These are phyloP conservation scores for Arnoldichthys spilopterus DNA, from an alignment of 2,797 vertebrate species.

Conservation along the genomic window DNA sequence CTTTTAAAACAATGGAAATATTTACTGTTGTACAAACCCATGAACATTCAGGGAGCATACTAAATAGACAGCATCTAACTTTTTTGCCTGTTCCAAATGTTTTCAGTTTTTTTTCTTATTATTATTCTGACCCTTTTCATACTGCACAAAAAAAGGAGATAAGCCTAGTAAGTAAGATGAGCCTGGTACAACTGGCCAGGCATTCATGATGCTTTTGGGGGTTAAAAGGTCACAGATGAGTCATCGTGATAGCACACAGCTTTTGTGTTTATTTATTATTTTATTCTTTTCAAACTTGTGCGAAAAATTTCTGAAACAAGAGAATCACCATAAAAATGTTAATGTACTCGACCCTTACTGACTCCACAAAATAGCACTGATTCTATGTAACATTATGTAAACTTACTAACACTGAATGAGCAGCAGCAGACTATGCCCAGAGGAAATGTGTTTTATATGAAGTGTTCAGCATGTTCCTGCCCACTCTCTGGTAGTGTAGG, in stretches of 20 bases:
- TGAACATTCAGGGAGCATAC: too few species aligned
- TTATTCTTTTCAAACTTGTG: neutral
- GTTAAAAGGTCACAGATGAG: conserved; percentile 11
- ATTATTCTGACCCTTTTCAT: neutral
- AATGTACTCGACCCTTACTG: conserved; percentile 2
- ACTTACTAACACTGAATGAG: neutral
- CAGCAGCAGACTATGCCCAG: conserved; percentile 4
- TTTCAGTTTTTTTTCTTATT: neutral
- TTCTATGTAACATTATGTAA: neutral
- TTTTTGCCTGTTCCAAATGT: neutral
- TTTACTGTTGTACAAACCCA: neutral
- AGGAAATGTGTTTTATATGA: conserved; percentile 6
- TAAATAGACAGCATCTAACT: neutral
- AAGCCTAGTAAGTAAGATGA: neutral
- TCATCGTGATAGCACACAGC: neutral
- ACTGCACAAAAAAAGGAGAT: neutral
- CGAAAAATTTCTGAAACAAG: neutral
- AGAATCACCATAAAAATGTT: conserved; percentile 3
- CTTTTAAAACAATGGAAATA: neutral
- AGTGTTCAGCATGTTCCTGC: neutral
- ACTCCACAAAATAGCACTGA: neutral
- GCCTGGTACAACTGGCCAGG: neutral
- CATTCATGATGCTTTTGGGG: neutral
- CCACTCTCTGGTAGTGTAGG: conserved; percentile 15
- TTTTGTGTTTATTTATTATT: neutral